Percentiles rank a stretch among this genome's conserved stretches.
These are phyloP conservation scores for Opisthocomus hoazin DNA, from an alignment of 2,113 vertebrate species.

Conservation along the genomic window DNA sequence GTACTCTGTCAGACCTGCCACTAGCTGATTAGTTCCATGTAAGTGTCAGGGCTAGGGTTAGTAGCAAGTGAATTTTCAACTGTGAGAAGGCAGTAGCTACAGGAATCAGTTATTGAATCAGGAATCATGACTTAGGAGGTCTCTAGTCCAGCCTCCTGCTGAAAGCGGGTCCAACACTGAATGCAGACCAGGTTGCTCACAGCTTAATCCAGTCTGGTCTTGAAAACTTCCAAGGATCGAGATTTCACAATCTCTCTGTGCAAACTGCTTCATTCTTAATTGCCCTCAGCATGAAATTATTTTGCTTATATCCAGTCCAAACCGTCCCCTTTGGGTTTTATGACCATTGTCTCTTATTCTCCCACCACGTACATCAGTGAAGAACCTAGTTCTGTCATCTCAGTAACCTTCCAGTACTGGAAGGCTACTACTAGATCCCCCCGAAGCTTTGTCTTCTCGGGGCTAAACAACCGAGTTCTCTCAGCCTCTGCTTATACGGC, in stretches of 20 bases:
- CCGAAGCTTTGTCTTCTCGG: background rate
- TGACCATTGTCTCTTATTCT: background rate
- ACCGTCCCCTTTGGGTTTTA: background rate
- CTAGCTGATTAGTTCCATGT: background rate
- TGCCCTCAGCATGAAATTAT: background rate
- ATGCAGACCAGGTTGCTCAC: background rate
- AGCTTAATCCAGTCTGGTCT: background rate
- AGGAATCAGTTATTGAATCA: background rate
- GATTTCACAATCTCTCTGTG: background rate
- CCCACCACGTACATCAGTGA: background rate
- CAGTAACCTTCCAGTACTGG: background rate
- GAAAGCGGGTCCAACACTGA: background rate
- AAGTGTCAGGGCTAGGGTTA: background rate
- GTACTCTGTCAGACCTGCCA: background rate
- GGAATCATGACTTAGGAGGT: background rate
- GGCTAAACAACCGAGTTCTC: background rate
- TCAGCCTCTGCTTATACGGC: background rate
- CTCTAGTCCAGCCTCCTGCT: background rate
- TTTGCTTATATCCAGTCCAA: background rate
- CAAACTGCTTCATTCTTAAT: background rate
- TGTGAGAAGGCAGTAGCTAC: background rate
- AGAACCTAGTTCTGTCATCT: fast-evolving
- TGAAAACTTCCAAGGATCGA: background rate
- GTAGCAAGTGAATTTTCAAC: background rate
- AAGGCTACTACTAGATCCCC: background rate